phyloP scores from a whole-genome alignment of 2,113 vertebrate genomes.

The Azemiops feae region DNA sequence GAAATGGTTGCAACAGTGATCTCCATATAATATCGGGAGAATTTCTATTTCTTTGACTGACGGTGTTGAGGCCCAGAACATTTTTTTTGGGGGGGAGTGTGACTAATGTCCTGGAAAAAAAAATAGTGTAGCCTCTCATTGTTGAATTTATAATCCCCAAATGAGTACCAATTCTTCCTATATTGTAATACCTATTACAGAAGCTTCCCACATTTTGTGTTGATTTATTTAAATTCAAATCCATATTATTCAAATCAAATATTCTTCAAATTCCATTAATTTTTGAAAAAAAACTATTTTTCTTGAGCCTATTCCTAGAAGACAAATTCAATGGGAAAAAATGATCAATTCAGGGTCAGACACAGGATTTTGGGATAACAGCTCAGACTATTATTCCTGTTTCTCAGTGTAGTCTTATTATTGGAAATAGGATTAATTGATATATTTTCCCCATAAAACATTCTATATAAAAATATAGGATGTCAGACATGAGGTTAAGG shows the following conservation, averaged over 20 bases:
- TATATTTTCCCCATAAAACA: not conserved
- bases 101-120: not conserved
- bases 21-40: not conserved
- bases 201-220: not conserved
- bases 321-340: not conserved
- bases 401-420: not conserved
- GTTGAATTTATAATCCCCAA: not conserved
- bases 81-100: not conserved
- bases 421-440: not conserved
- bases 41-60: not conserved
- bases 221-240: not conserved
- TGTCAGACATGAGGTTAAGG: not conserved
- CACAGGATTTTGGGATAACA: not conserved
- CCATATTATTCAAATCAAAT: not conserved
- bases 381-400: not conserved
- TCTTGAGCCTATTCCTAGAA: not conserved
- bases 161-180: not conserved
- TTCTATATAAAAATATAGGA: not conserved
- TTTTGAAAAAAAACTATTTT: not conserved
- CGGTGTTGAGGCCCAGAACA: not conserved
- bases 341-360: not conserved
- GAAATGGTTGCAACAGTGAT: too few relatives aligned
- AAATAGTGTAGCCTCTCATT: too few relatives aligned
- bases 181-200: not conserved
- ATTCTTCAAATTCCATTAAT: not conserved